These are phyloP conservation scores for Globodera rostochiensis DNA, from an alignment of 1,140 invertebrate species.

Conservation along the genomic window DNA sequence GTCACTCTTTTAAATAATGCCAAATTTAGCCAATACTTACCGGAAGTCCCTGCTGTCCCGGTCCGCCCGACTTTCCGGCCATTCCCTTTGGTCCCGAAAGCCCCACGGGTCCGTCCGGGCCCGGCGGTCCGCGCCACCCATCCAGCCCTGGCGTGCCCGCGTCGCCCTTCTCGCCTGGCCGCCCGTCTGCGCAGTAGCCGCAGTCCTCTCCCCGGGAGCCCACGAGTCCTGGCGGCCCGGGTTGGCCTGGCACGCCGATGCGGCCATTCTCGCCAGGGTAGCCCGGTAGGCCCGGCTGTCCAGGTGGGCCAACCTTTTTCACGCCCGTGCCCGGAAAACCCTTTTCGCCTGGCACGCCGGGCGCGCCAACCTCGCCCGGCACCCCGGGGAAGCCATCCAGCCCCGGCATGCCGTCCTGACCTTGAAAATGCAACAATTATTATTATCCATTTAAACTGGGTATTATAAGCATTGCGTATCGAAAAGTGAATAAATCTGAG, in stretches of 20 bases:
- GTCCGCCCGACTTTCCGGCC: slow-evolving; percentile 41
- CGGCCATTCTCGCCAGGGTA: slow-evolving; percentile 59
- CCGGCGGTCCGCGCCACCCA: slow-evolving; percentile 41
- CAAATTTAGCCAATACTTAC: slow-evolving; percentile 35
- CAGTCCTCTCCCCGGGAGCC: slow-evolving; percentile 48
- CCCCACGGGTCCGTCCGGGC: slow-evolving; percentile 39
- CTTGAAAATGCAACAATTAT: slow-evolving; percentile 11
- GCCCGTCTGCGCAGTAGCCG: slow-evolving; percentile 55
- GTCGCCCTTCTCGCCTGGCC: slow-evolving; percentile 40
- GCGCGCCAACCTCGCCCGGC: slow-evolving; percentile 60
- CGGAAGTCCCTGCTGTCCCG: slow-evolving; percentile 42
- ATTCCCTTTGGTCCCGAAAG: slow-evolving; percentile 41
- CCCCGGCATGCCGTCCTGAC: slow-evolving; percentile 55
- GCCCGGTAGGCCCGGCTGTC: slow-evolving; percentile 53
- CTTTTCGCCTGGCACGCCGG: slow-evolving; percentile 55
- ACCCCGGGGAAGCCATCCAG: slow-evolving; percentile 60
- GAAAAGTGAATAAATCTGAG: no score
- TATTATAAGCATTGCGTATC: no score
- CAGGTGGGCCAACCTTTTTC: slow-evolving; percentile 58
- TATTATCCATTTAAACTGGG: background rate
- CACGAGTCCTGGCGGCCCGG: slow-evolving; percentile 31
- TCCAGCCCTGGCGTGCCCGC: slow-evolving; percentile 39
- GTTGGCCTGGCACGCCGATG: slow-evolving; percentile 55
- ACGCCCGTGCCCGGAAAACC: slow-evolving; percentile 64
- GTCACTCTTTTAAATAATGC: background rate